Evolutionary conservation across 2,888 invertebrate species (phyloP).

Genomic region (Sphaerophoria rueppellii): DNA sequence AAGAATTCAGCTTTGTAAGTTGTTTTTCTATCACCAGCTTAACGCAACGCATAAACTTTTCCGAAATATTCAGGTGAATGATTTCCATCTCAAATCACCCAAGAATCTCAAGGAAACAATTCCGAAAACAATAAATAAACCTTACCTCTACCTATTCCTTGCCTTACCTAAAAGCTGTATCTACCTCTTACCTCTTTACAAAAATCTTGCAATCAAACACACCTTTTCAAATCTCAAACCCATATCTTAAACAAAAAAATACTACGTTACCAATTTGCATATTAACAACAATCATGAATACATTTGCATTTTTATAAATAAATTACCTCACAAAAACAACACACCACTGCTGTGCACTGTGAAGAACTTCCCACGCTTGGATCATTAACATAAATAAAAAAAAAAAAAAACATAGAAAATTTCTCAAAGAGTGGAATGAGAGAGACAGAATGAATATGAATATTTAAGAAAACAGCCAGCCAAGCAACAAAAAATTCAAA

Average conservation of each 20-base stretch:
- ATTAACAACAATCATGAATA: constrained; percentile 20
- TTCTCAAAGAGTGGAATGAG: not conserved
- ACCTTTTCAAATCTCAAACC: constrained; percentile 2
- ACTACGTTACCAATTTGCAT: not conserved
- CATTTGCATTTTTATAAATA: constrained; percentile 29
- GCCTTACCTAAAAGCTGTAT: not conserved
- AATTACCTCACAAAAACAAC: not conserved
- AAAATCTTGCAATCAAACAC: not conserved
- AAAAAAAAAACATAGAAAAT: not conserved
- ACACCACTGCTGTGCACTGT: too few species aligned
- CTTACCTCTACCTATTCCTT: not conserved
- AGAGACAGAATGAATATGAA: constrained; percentile 11
- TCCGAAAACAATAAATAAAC: not conserved
- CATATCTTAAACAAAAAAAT: not conserved
- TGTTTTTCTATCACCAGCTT: too few species aligned
- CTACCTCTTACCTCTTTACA: not conserved
- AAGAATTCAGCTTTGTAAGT: too few species aligned
- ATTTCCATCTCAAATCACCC: too few species aligned
- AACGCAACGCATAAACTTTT: too few species aligned
- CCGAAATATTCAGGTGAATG: too few species aligned
- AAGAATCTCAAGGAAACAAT: not conserved
- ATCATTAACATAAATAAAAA: constrained; percentile 32
- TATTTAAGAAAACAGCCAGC: not conserved
- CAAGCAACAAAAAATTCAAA: too few species aligned
- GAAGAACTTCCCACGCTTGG: constrained; percentile 61